phyloP scores from a whole-genome alignment of 2,113 vertebrate species.

The Cyanocitta stelleri region DNA sequence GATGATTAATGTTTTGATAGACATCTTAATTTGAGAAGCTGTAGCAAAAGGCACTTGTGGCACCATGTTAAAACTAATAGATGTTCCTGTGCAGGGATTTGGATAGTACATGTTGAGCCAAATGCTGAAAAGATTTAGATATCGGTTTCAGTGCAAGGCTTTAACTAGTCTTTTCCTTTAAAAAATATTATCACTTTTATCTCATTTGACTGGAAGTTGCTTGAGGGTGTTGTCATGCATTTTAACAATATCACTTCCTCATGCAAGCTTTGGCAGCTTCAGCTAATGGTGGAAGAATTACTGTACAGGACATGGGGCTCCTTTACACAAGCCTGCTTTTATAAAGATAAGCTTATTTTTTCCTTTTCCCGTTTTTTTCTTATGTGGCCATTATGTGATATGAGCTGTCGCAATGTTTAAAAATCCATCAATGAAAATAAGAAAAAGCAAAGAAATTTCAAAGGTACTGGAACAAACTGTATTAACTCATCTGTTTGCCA shows the following conservation, averaged over 20 bases:
- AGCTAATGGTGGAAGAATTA: not conserved
- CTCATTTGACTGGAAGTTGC: constrained; percentile 40
- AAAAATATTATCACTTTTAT: not conserved
- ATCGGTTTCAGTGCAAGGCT: not conserved
- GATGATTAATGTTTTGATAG: not conserved
- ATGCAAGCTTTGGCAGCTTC: constrained; percentile 31
- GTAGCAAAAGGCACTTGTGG: not conserved
- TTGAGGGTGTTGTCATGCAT: constrained; percentile 20
- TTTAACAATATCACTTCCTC: constrained; percentile 40
- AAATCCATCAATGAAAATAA: not conserved
- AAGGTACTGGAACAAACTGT: not conserved
- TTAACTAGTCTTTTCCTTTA: constrained; percentile 29
- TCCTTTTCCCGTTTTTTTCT: not conserved
- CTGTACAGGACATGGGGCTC: not conserved
- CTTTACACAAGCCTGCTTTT: not conserved
- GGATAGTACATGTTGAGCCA: not conserved
- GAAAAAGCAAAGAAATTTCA: not conserved
- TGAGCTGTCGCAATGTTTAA: not conserved
- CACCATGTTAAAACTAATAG: not conserved
- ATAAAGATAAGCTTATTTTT: constrained; percentile 3
- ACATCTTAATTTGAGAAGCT: not conserved
- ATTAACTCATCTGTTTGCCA: not conserved
- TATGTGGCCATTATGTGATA: not conserved
- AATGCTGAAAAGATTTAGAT: not conserved
- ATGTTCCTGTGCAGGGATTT: not conserved